phyloP scores from a whole-genome alignment of 2,888 invertebrate species.

The Gari tellinella region DNA sequence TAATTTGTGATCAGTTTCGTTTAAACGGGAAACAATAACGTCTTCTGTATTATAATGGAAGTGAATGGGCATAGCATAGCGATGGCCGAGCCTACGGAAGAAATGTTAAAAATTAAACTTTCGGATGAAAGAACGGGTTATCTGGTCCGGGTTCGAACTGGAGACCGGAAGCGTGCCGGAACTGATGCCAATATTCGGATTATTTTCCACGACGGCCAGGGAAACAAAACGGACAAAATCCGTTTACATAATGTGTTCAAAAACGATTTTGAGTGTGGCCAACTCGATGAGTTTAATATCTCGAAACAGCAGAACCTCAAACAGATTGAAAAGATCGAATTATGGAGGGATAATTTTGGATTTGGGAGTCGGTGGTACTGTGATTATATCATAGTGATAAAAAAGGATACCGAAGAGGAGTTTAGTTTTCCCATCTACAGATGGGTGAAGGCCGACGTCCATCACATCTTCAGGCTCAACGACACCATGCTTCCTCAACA shows the following conservation, averaged over 20 bases:
- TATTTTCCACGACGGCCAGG: slow-evolving; percentile 82
- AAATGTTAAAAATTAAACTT: no score
- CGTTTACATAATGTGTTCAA: slow-evolving; percentile 82
- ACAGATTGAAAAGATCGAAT: slow-evolving; percentile 76
- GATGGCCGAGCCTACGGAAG: no score
- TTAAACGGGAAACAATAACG: no score
- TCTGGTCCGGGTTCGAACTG: slow-evolving; percentile 84
- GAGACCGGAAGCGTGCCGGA: slow-evolving; percentile 84
- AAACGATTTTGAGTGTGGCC: slow-evolving; percentile 80
- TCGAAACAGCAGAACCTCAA: slow-evolving; percentile 53
- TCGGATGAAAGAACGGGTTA: slow-evolving; percentile 40
- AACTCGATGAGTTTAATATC: slow-evolving; percentile 71
- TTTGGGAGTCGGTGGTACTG: slow-evolving; percentile 84
- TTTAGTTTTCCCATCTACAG: slow-evolving; percentile 83
- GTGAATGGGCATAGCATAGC: no score
- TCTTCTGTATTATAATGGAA: no score
- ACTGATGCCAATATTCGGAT: slow-evolving; percentile 85
- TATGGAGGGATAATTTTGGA: slow-evolving; percentile 83
- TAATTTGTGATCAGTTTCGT: no score
- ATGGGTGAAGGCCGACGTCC: slow-evolving; percentile 83
- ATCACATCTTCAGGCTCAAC: slow-evolving; percentile 82
- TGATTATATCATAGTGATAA: slow-evolving; percentile 77
- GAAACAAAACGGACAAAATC: slow-evolving; percentile 77
- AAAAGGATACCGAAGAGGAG: slow-evolving; percentile 52
- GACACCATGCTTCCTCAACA: slow-evolving; percentile 84